Evolutionary conservation across 2,888 invertebrate genomes (phyloP), one percentile per base, ranked within the genome.

Genomic region (Yponomeuta plumbellus): DNA sequence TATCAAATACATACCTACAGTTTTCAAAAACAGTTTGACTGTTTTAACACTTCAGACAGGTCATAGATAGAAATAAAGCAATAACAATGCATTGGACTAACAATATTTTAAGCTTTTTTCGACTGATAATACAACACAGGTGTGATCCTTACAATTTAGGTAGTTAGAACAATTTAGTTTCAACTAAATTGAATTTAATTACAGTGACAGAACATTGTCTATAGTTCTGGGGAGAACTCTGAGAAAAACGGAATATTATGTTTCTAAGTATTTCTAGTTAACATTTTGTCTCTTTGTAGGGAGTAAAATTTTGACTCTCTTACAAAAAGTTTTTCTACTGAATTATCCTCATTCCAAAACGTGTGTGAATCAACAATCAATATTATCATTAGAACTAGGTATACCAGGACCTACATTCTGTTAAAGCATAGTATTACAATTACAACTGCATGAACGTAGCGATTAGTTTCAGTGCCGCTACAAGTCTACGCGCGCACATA

Each of bases 11-110:
- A 73, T 69, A 22, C 71, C 73, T 69, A 73, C 74, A 73, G 72
- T 70, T 74, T 75, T 73, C 26, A 26, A 65, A 71, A 62, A 64
- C 80, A 80, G 78, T 80, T 79, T 75, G 17, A 80, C 80, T 79
- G 80, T 72, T 52, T 34, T 52, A 52, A 52, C 17, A 17, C 13
- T 52, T 52, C 0, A 52, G 44, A 17, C 8, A 52, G 44, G 44
- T 52, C 44, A 52, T 17, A 52, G 44, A 52, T 17, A 52, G 13
- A 13, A 52, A 52, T 52, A 17, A 52, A 52, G 17, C 44, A 17
- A 5, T 17, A 52, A 52, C 44, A 52, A 52, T 13, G 44, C 44
- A 17, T 52, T 52, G 44, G 44, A 17, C 17, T 52, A 52, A 52
- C 34, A 4, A 34, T 34, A 10, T 34, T 34, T 34, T 34, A 34